phyloP scores from a whole-genome alignment of 2,113 vertebrate genomes.

The Ibidorhyncha struthersii region DNA sequence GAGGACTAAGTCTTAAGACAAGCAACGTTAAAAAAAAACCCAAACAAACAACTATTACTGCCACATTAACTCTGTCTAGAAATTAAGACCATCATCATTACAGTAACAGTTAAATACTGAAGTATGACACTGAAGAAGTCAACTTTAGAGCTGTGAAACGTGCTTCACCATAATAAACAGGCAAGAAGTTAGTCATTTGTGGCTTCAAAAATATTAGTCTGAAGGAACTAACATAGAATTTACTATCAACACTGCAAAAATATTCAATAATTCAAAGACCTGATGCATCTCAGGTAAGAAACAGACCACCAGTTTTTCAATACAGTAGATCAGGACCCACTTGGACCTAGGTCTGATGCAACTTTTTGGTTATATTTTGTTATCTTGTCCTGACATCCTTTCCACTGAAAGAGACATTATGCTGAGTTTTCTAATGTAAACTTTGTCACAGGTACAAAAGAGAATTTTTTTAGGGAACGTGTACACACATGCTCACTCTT shows the following conservation, averaged over 20 bases:
- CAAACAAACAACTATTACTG: neutral
- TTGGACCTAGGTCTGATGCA: neutral
- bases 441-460: neutral
- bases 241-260: neutral
- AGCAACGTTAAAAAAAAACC: neutral
- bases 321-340: neutral
- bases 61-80: neutral
- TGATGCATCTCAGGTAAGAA: neutral
- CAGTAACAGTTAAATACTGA: neutral
- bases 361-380: neutral
- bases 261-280: neutral
- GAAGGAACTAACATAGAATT: neutral
- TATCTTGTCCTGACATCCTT: neutral
- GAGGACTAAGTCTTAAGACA: neutral
- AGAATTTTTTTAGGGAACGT: neutral
- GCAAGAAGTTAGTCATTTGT: neutral
- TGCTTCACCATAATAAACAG: neutral
- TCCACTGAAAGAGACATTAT: neutral
- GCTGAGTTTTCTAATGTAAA: neutral
- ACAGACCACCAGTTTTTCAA: neutral
- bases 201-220: neutral
- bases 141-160: neutral
- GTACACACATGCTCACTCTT: neutral
- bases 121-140: neutral
- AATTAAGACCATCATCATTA: neutral